A percentile compares a stretch with the other conserved stretches of the same genome.
Conservation (phyloP, 2,797 vertebrate species). For the Sylvilagus floridanus region DNA sequence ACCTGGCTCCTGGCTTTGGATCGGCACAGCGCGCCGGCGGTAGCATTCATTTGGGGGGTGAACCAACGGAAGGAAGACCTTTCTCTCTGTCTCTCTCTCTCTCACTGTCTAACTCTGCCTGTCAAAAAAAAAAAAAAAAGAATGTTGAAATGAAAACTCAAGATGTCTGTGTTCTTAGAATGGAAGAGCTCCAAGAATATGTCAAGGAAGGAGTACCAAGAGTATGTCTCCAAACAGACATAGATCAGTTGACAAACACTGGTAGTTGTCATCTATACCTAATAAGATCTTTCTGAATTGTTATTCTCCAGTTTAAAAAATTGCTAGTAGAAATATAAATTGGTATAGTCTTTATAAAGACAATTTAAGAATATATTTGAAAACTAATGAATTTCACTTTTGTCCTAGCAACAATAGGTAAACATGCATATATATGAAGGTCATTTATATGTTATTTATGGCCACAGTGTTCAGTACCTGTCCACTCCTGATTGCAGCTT, state of each 20-base stretch:
- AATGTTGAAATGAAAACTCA: neutral
- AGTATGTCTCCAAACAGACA: neutral
- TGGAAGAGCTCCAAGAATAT: no score
- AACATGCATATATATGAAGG: neutral
- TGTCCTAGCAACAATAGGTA: neutral
- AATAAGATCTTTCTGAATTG: neutral
- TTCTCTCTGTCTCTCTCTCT: no score
- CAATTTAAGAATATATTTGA: neutral
- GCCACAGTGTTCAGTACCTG: neutral
- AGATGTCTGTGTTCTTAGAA: neutral
- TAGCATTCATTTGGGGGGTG: no score
- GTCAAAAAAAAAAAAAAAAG: neutral
- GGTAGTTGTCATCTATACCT: neutral
- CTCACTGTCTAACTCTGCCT: no score
- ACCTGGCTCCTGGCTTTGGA: no score
- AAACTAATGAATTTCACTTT: slow-evolving; percentile 12
- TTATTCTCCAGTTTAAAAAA: neutral
- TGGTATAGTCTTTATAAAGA: neutral
- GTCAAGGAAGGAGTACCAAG: neutral
- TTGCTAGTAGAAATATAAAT: slow-evolving; percentile 8
- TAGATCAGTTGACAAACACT: neutral
- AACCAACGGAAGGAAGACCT: no score
- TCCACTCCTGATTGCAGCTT: no score
- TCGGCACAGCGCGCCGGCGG: no score
- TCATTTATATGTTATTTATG: neutral